A percentile compares a stretch with the other conserved stretches of the same genome.
phyloP scores from a whole-genome alignment of 2,113 vertebrate species.

The Scolopax mira region DNA sequence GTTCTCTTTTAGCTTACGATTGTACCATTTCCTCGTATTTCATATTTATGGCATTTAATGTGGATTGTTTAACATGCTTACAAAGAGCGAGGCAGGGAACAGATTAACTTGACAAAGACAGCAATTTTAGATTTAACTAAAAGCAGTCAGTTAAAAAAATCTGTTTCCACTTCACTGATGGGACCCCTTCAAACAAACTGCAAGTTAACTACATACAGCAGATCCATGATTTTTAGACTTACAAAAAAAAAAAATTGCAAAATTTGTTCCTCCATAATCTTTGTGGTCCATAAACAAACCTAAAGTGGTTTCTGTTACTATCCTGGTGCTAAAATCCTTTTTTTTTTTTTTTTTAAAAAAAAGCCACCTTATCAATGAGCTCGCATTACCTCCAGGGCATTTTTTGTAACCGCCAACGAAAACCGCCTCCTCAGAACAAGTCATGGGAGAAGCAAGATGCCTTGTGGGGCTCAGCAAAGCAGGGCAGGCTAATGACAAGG shows the following conservation, averaged over 20 bases:
- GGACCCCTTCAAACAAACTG: constrained; percentile 63
- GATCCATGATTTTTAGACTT: constrained; percentile 71
- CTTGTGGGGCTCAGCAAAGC: background rate
- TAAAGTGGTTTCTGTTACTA: constrained; percentile 63
- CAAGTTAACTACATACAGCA: constrained; percentile 64
- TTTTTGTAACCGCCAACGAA: background rate
- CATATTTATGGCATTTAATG: constrained; percentile 81
- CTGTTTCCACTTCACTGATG: constrained; percentile 68
- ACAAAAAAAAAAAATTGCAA: constrained; percentile 57
- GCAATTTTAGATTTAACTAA: constrained; percentile 72
- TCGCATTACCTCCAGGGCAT: background rate
- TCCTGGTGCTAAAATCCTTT: constrained; percentile 55
- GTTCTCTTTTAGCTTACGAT: constrained; percentile 80
- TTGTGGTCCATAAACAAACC: constrained; percentile 68
- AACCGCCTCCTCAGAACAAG: background rate
- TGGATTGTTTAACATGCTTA: constrained; percentile 93
- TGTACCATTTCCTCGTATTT: constrained; percentile 87
- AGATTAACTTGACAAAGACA: constrained; percentile 72
- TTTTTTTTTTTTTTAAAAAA: no score
- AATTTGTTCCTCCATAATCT: constrained; percentile 67
- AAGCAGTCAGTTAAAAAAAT: constrained; percentile 68
- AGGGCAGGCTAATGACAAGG: background rate
- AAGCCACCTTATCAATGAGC: constrained; percentile 17
- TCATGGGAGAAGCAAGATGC: background rate
- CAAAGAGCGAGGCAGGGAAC: constrained; percentile 85